Evolutionary conservation across 2,113 vertebrate genomes (phyloP).

Genomic region (Heliornis fulica): DNA sequence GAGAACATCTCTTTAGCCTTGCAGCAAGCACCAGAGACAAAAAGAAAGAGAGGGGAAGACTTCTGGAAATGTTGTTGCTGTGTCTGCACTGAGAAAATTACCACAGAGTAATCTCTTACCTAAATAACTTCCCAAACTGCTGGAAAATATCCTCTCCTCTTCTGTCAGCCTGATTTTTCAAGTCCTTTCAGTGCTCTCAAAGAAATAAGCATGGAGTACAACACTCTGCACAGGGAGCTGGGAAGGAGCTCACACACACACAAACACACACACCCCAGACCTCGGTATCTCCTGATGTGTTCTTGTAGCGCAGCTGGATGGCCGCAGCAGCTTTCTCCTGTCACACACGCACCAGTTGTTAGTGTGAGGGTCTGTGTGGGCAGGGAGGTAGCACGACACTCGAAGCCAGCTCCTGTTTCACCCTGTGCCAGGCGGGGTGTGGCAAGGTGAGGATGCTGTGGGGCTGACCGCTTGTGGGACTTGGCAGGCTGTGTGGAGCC

Average conservation of each 20-base stretch:
- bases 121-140: neutral
- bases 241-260: no score
- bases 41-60: neutral
- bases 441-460: neutral
- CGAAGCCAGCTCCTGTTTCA: neutral
- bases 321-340: neutral
- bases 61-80: neutral
- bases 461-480: neutral
- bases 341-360: fast-evolving
- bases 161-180: neutral
- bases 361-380: neutral
- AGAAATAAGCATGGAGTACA: neutral
- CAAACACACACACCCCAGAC: neutral
- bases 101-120: neutral
- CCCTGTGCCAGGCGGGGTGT: fast-evolving
- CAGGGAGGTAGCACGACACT: neutral
- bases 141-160: neutral
- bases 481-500: neutral
- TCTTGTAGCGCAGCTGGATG: neutral
- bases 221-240: neutral
- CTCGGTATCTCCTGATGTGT: fast-evolving
- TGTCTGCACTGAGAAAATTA: neutral
- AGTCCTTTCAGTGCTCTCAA: neutral
- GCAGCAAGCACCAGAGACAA: neutral
- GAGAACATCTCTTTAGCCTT: neutral